Conservation (phyloP, 1,140 invertebrate genomes). For the Pachyrhynchus sulphureomaculatus region DNA sequence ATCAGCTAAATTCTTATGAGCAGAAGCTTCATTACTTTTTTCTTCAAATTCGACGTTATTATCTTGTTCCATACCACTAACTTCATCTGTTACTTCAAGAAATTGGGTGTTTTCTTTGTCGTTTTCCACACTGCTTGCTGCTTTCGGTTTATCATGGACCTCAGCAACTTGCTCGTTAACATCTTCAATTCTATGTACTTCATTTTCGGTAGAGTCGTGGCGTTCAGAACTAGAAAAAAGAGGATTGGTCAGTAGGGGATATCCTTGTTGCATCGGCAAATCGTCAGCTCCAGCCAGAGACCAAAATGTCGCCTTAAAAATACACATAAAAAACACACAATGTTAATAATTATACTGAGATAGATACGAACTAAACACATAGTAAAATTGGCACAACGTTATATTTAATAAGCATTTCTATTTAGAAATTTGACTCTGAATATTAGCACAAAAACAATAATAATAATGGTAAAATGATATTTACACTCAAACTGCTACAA, state of each 20-base stretch:
- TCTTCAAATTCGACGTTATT: too few species aligned
- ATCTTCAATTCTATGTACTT: conserved; percentile 1
- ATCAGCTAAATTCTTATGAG: too few species aligned
- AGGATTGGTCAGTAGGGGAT: conserved; percentile 21
- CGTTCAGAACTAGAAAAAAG: conserved; percentile 47
- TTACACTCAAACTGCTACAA: too few species aligned
- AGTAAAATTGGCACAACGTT: background rate
- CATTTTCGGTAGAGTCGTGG: conserved; percentile 9
- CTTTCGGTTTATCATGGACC: background rate
- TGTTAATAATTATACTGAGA: background rate
- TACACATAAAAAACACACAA: conserved; percentile 18
- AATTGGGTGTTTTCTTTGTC: background rate
- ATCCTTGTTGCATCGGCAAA: conserved; percentile 28
- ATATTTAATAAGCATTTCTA: too few species aligned
- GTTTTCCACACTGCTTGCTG: background rate
- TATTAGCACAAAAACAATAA: background rate
- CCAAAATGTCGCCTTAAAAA: conserved; percentile 43
- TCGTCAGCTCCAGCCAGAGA: conserved; percentile 47
- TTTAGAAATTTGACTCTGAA: too few species aligned
- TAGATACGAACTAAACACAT: background rate
- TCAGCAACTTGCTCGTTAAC: background rate
- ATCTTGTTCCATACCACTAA: too few species aligned
- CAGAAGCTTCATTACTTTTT: too few species aligned
- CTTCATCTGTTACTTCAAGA: background rate
- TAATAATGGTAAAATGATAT: too few species aligned